A percentile compares a stretch with the other conserved stretches of the same genome.
Conservation (phyloP, 2,113 vertebrate genomes). For the Platycercus adscitus region DNA sequence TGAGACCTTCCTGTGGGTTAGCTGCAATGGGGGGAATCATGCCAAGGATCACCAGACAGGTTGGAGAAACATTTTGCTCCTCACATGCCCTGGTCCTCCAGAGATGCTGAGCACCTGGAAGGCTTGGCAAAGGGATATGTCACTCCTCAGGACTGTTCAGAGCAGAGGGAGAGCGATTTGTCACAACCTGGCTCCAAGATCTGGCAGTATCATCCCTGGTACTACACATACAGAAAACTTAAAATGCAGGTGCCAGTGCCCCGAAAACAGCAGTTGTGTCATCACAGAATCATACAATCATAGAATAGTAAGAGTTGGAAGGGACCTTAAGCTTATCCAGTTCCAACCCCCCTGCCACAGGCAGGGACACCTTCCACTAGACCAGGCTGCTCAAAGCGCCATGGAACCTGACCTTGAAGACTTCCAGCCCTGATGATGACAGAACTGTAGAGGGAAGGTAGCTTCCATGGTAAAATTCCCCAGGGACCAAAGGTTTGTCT, state of each 20-base stretch:
- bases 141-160: fast-evolving
- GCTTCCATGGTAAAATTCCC: background rate
- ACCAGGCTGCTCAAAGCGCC: background rate
- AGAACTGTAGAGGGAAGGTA: background rate
- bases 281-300: background rate
- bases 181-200: background rate
- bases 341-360: background rate
- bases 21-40: background rate
- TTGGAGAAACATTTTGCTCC: background rate
- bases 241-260: background rate
- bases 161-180: background rate
- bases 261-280: background rate
- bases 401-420: background rate
- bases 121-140: background rate
- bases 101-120: background rate
- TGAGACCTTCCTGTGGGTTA: background rate
- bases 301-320: background rate
- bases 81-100: background rate
- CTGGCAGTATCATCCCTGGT: background rate
- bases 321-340: background rate
- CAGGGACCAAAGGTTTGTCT: background rate
- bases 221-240: background rate
- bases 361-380: background rate
- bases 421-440: background rate
- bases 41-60: background rate